phyloP scores from a whole-genome alignment of 2,797 vertebrate species.

The Eidolon dupreanum region DNA sequence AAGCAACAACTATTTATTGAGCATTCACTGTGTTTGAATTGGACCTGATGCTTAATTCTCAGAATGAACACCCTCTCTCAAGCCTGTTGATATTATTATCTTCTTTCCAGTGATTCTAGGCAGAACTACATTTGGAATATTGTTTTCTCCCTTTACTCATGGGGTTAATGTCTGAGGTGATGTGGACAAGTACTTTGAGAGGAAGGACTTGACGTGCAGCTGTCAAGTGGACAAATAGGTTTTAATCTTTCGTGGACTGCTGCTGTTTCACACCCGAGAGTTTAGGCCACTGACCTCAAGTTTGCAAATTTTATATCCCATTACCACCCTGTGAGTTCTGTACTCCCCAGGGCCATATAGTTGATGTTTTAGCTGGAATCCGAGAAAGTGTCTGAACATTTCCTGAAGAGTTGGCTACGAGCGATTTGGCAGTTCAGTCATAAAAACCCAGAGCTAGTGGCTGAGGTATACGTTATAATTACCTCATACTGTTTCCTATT shows the following conservation, averaged over 20 bases:
- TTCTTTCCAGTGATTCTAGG: neutral
- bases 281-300: slow-evolving; percentile 75
- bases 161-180: neutral
- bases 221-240: neutral
- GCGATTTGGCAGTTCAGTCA: slow-evolving; percentile 65
- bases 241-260: slow-evolving; percentile 32
- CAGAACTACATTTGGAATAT: neutral
- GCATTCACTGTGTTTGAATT: slow-evolving; percentile 28
- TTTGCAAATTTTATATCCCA: slow-evolving; percentile 72
- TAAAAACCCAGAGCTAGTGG: slow-evolving; percentile 54
- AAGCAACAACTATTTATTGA: slow-evolving; percentile 12
- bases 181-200: neutral
- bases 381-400: slow-evolving; percentile 74
- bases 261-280: slow-evolving; percentile 59
- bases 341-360: slow-evolving; percentile 53
- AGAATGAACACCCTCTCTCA: neutral
- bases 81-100: neutral
- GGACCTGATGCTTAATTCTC: neutral
- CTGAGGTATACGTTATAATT: slow-evolving; percentile 65
- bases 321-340: slow-evolving; percentile 59
- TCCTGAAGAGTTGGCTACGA: slow-evolving; percentile 61
- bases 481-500: slow-evolving; percentile 60
- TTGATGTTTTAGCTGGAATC: slow-evolving; percentile 64
- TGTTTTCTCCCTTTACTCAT: neutral
- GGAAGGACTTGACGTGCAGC: neutral